Evolutionary conservation across 1,140 invertebrate genomes (phyloP), one percentile per base, ranked within the genome.

Genomic region (Adoxophyes honmai): DNA sequence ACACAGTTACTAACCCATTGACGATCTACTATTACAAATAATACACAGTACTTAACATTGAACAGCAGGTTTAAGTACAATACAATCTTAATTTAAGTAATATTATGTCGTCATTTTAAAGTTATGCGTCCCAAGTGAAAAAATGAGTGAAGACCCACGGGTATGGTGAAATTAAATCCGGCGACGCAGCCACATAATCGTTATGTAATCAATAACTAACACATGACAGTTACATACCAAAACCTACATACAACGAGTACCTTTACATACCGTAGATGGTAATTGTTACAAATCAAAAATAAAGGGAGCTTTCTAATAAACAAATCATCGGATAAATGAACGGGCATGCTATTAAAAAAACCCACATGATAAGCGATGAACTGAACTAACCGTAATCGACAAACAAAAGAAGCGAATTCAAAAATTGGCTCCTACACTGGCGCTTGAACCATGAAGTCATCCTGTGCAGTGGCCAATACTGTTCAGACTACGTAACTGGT

Each of bases 261-360:
- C 18, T 48, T 11, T 10, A n/a, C 18, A 8, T 48, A 48, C 14
- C 0, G 0, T 28, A 21, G 18, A 48, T 13, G 42, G n/a, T 28
- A 16, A 13, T 38, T 28, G 63, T 62, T 33, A 54, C 13, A 34
- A 39, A 53, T 38, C 28, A 33, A 18, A 60, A 65, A 59, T 38
- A 73, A 68, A 64, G 70, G 28, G 79, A 78, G 67, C 78, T 75
- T 58, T 63, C 61, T 62, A 60, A 60, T 36, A 42, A 55, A 68
- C 16, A 57, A 69, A 68, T 42, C 28, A 8, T 34, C 13, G 33
- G 44, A 35, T 15, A 28, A 63, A 54, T 63, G 66, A 57, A 66
- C 53, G 56, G 75, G 69, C 85, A 88, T 86, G 85, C 85, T 75
- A 88, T 88, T 88, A 88, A 88, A 88, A 87, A 88, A 85, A 86